Conservation (phyloP, 2,888 invertebrate genomes). For the Himalopsyche japonica region DNA sequence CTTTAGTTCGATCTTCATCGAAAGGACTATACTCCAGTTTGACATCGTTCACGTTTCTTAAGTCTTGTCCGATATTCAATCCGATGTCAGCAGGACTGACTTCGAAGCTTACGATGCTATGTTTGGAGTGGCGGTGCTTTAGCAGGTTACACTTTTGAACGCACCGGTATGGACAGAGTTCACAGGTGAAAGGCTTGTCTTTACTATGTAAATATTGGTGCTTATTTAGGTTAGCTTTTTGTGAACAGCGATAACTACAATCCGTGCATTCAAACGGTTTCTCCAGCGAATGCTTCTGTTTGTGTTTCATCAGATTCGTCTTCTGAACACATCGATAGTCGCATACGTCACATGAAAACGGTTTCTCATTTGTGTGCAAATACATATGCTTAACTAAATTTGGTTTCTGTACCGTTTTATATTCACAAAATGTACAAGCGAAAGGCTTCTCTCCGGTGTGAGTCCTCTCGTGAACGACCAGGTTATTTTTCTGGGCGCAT, state of each 20-base stretch:
- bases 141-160: slow-evolving; percentile 56
- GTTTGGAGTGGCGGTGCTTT: slow-evolving; percentile 56
- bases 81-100: neutral
- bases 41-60: slow-evolving; percentile 7
- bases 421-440: slow-evolving; percentile 57
- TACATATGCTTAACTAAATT: slow-evolving; percentile 61
- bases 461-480: slow-evolving; percentile 57
- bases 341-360: slow-evolving; percentile 57
- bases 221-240: slow-evolving; percentile 47
- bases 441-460: slow-evolving; percentile 60
- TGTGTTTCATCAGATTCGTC: slow-evolving; percentile 57
- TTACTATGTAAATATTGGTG: slow-evolving; percentile 50
- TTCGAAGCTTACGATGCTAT: slow-evolving; percentile 39
- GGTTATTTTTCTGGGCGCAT: slow-evolving; percentile 58
- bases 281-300: slow-evolving; percentile 55
- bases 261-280: slow-evolving; percentile 50
- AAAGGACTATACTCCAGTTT: neutral
- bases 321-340: slow-evolving; percentile 58
- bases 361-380: slow-evolving; percentile 57
- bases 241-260: slow-evolving; percentile 38
- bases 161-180: slow-evolving; percentile 53
- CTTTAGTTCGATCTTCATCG: neutral
- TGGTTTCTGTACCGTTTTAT: slow-evolving; percentile 58
- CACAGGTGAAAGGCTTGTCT: slow-evolving; percentile 55
- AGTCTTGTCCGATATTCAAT: neutral